These are phyloP conservation scores for Pheosia tremula DNA, from an alignment of 2,888 invertebrate genomes.

Conservation along the genomic window DNA sequence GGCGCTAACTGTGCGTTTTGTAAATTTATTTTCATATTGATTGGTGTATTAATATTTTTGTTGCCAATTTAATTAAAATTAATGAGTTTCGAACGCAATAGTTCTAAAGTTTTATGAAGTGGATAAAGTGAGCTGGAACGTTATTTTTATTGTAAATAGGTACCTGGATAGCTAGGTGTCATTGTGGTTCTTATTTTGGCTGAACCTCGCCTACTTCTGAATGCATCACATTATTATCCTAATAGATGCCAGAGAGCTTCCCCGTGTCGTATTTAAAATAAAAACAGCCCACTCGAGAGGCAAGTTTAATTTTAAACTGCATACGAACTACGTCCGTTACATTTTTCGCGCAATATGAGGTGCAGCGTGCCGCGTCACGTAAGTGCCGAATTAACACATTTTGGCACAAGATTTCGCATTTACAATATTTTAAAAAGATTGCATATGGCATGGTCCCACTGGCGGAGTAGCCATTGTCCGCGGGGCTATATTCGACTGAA, in stretches of 20 bases:
- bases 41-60: background rate
- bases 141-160: no score
- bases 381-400: conserved; percentile 69
- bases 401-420: conserved; percentile 65
- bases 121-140: no score
- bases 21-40: background rate
- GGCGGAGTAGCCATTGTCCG: conserved; percentile 62
- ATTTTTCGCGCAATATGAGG: conserved; percentile 59
- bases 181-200: conserved; percentile 18
- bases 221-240: conserved; percentile 28
- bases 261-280: conserved; percentile 47
- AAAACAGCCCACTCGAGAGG: conserved; percentile 43
- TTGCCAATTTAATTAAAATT: no score
- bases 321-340: conserved; percentile 51
- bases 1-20: conserved; percentile 29
- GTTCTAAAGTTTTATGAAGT: no score
- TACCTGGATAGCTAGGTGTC: no score
- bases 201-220: conserved; percentile 24
- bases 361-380: conserved; percentile 51
- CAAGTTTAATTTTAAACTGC: conserved; percentile 63
- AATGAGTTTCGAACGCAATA: no score
- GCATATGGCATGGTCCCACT: conserved; percentile 52
- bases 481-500: conserved; percentile 57
- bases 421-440: conserved; percentile 66
- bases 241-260: conserved; percentile 39